Evolutionary conservation across 2,888 invertebrate species (phyloP), one percentile per base, ranked within the genome.

Genomic region (Pediacus dermestoides): DNA sequence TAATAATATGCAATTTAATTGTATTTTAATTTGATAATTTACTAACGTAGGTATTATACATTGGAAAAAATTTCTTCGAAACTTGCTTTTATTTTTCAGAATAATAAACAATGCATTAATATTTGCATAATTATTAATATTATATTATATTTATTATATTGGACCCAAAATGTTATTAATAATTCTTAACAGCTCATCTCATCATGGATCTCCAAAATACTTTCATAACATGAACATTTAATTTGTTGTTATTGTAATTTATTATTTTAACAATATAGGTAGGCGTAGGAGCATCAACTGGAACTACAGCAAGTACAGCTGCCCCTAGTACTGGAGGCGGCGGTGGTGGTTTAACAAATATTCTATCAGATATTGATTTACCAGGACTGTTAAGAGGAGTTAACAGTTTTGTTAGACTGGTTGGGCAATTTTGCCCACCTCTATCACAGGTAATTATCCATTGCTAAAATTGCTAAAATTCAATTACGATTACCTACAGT

Each of bases 391-490:
- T 63, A 33, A 53, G 61, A 56, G 61, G 61, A 48, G 60, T 67
- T 30, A 67, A 66, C 44, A 62, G 62, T 57, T 61, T 66, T 52
- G 63, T 69, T 35, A 64, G 61, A 54, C 41, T 66, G 39, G 57
- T 69, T 22, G 61, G 67, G 42, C 61, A 54, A 34, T 61, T 66
- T 44, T 68, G 67, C 55, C 68, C 67, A 28, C 66, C 66, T 39
- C 48, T 67, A 37, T 67, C 66, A 37, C 67, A 69, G 67, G 69
- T 68, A 68, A 61, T 37, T 59, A 57, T 51, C n/a, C n/a, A n/a
- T n/a, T n/a, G n/a, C n/a, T n/a, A n/a, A n/a, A n/a, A n/a, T n/a
- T n/a, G n/a, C n/a, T n/a, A n/a, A n/a, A n/a, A n/a, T n/a, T n/a
- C n/a, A n/a, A n/a, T n/a, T n/a, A n/a, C n/a, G n/a, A n/a, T n/a